These are phyloP conservation scores for Varroa destructor DNA, from an alignment of 1,140 invertebrate genomes.

Conservation along the genomic window DNA sequence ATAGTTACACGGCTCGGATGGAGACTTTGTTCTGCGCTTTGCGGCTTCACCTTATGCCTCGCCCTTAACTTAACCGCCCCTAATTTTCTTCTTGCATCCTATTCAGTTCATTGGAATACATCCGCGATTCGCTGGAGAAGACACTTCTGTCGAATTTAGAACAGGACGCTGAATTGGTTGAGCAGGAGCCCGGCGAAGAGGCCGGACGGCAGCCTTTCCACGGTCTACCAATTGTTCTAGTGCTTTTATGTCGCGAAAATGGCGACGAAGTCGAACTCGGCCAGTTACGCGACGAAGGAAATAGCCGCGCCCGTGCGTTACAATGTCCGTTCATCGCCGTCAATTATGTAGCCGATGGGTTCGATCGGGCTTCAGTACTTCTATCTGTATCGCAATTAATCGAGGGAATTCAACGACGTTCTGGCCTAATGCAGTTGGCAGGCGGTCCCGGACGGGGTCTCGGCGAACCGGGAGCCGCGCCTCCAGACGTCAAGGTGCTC, in stretches of 20 bases:
- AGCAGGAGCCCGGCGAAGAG: no score
- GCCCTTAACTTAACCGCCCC: background rate
- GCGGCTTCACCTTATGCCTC: no score
- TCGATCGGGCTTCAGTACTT: slow-evolving; percentile 30
- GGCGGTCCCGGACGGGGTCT: slow-evolving; percentile 47
- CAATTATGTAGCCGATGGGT: slow-evolving; percentile 49
- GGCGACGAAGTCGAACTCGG: slow-evolving; percentile 67
- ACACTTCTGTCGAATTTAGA: slow-evolving; percentile 77
- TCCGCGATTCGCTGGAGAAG: slow-evolving; percentile 76
- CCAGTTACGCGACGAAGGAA: slow-evolving; percentile 70
- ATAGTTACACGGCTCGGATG: background rate
- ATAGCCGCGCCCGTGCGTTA: slow-evolving; percentile 70
- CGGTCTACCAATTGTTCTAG: slow-evolving; percentile 73
- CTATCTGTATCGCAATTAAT: slow-evolving; percentile 45
- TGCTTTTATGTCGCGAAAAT: slow-evolving; percentile 69
- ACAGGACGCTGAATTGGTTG: slow-evolving; percentile 57
- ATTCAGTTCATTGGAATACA: slow-evolving; percentile 57
- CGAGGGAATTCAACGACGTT: slow-evolving; percentile 56
- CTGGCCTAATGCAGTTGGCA: slow-evolving; percentile 52
- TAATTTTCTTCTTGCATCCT: background rate
- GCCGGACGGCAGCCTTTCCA: slow-evolving; percentile 52
- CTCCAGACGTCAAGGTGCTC: slow-evolving; percentile 66
- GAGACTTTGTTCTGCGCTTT: background rate
- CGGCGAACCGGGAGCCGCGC: slow-evolving; percentile 56
- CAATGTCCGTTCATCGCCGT: slow-evolving; percentile 77